Conservation (phyloP, 2,888 invertebrate species). For the Yponomeuta plumbellus region DNA sequence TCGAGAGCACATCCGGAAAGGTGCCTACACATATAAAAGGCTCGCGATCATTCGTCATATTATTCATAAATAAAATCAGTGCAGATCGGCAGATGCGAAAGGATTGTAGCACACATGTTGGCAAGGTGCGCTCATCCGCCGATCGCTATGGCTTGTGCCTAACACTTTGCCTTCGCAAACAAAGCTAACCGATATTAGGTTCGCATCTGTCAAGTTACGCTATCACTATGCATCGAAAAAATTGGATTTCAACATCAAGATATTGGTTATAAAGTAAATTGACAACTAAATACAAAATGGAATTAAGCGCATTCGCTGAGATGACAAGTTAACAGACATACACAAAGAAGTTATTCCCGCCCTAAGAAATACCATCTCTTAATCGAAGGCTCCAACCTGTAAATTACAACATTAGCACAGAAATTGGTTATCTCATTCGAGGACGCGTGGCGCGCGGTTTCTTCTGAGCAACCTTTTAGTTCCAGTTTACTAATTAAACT, state of each 20-base stretch:
- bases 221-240: neutral
- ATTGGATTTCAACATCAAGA: neutral
- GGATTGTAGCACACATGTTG: slow-evolving; percentile 67
- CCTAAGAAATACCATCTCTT: neutral
- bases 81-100: slow-evolving; percentile 70
- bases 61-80: slow-evolving; percentile 74
- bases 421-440: neutral
- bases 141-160: slow-evolving; percentile 61
- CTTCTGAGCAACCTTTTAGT: slow-evolving; percentile 36
- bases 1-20: slow-evolving; percentile 68
- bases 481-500: slow-evolving; percentile 71
- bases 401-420: slow-evolving; percentile 3
- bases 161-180: slow-evolving; percentile 48
- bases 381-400: neutral
- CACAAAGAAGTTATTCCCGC: neutral
- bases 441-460: slow-evolving; percentile 59
- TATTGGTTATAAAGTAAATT: neutral
- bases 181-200: slow-evolving; percentile 43
- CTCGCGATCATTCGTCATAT: slow-evolving; percentile 71
- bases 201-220: slow-evolving; percentile 47
- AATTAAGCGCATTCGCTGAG: neutral
- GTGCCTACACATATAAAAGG: slow-evolving; percentile 60
- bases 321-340: neutral
- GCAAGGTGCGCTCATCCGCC: slow-evolving; percentile 57
- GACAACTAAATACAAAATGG: neutral